Conservation (phyloP, 2,888 invertebrate genomes). For the Pasiphila rectangulata region DNA sequence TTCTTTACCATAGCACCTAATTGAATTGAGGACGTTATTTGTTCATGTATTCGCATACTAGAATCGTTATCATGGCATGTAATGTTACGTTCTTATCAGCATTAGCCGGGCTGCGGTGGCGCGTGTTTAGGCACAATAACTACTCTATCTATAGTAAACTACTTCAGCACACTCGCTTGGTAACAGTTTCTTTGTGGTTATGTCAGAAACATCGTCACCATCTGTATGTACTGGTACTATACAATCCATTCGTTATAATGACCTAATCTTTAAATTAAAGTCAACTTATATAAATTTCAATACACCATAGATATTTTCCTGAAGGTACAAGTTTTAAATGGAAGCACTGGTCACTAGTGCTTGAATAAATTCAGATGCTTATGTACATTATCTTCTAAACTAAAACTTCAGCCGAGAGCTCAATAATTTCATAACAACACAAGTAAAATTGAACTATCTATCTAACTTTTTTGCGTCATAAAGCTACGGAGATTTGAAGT, state of each 20-base stretch:
- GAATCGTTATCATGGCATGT: conserved; percentile 38
- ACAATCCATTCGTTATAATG: background rate
- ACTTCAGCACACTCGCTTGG: conserved; percentile 7
- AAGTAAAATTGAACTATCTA: too few species aligned
- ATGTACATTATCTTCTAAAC: too few species aligned
- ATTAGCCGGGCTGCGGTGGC: conserved; percentile 32
- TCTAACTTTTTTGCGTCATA: too few species aligned
- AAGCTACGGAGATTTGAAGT: too few species aligned
- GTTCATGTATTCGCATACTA: conserved; percentile 13
- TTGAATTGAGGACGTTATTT: conserved; percentile 1
- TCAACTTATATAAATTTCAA: too few species aligned
- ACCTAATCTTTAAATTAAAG: too few species aligned
- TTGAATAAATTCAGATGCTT: too few species aligned
- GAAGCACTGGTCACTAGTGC: too few species aligned
- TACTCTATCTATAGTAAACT: background rate
- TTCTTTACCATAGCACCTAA: background rate
- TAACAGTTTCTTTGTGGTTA: conserved; percentile 5
- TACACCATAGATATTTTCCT: too few species aligned
- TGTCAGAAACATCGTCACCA: background rate
- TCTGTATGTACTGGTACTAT: background rate
- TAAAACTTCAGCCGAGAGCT: too few species aligned
- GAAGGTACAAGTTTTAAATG: too few species aligned
- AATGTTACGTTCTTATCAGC: conserved; percentile 41
- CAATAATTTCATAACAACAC: too few species aligned
- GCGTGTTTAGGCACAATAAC: conserved; percentile 32